Conservation (phyloP, 2,797 vertebrate genomes). For the Mareca penelope region DNA sequence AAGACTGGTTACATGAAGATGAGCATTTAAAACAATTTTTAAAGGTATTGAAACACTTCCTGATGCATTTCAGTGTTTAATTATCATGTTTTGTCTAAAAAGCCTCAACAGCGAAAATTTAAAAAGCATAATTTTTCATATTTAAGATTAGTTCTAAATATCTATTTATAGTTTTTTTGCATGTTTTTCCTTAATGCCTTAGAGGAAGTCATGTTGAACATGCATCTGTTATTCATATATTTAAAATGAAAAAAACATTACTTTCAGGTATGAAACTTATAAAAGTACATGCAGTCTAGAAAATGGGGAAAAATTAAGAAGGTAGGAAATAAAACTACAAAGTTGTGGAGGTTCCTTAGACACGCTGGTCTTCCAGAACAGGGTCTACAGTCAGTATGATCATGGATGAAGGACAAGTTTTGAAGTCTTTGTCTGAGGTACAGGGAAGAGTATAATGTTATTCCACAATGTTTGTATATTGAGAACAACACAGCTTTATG, state of each 20-base stretch:
- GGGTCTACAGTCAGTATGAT: background rate
- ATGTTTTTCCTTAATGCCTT: background rate
- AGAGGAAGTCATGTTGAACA: background rate
- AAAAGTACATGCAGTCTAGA: background rate
- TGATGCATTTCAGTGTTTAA: background rate
- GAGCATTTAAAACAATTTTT: conserved; percentile 93
- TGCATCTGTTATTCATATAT: background rate
- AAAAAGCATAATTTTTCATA: background rate
- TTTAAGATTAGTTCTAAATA: background rate
- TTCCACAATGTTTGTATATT: background rate
- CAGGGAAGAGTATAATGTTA: background rate
- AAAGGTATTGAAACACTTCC: conserved; percentile 83
- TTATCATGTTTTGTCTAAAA: background rate
- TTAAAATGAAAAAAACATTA: background rate
- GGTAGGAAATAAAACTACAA: background rate
- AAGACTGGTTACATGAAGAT: conserved; percentile 90
- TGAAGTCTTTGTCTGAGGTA: background rate
- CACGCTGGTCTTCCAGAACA: background rate
- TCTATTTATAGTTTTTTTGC: background rate
- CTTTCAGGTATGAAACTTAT: background rate
- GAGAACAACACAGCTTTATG: background rate
- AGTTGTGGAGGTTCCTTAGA: background rate
- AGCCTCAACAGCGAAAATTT: background rate
- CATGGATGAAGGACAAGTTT: background rate
- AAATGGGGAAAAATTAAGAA: background rate